phyloP scores from a whole-genome alignment of 2,888 invertebrate genomes.

The Cryptocheilus praepositus region DNA sequence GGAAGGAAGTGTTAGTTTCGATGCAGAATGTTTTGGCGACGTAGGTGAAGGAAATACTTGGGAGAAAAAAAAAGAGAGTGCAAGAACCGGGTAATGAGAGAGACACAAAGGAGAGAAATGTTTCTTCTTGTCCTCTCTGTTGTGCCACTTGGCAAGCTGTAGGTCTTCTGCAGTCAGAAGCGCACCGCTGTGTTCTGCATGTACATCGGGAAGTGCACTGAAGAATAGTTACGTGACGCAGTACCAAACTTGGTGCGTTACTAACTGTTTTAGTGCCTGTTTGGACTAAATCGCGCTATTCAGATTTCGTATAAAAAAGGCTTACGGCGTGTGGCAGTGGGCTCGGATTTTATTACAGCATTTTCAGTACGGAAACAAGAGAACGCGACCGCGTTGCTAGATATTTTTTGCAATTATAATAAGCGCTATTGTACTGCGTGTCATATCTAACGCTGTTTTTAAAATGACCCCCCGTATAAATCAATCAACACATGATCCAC shows the following conservation, averaged over 20 bases:
- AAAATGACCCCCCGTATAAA: no score
- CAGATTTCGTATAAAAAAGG: no score
- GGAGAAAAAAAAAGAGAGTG: constrained; percentile 37
- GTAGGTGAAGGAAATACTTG: constrained; percentile 59
- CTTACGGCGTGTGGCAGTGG: no score
- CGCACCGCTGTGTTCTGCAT: background rate
- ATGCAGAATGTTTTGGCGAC: constrained; percentile 60
- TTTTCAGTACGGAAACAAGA: no score
- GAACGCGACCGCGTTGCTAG: no score
- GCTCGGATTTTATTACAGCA: no score
- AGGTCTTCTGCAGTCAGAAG: constrained; percentile 12
- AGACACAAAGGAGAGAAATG: background rate
- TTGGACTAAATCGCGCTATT: no score
- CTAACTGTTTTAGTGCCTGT: no score
- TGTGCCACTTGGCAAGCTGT: constrained; percentile 17
- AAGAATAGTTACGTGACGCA: constrained; percentile 35
- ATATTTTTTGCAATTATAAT: no score
- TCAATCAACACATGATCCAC: no score
- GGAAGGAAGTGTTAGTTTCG: constrained; percentile 44
- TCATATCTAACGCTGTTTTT: no score
- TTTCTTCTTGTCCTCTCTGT: constrained; percentile 20
- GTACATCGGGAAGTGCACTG: constrained; percentile 50
- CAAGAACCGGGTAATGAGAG: constrained; percentile 11
- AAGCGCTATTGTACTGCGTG: no score
- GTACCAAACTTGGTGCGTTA: constrained; percentile 19